Percentiles rank a stretch among this genome's conserved stretches.
Conservation (phyloP, 2,888 invertebrate genomes). For the Campoplex nolae region DNA sequence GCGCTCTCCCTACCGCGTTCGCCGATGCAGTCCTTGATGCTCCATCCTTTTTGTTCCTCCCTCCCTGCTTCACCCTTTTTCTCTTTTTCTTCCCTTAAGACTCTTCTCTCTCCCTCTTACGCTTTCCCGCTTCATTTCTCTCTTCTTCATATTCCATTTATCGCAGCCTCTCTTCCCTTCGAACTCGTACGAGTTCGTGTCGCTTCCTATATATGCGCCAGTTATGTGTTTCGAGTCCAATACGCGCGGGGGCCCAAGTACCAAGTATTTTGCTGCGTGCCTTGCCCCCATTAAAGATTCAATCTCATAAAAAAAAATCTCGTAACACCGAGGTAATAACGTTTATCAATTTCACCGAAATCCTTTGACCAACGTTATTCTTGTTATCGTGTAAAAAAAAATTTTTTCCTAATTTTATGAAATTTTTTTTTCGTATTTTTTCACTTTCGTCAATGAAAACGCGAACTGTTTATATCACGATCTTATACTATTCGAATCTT, state of each 20-base stretch:
- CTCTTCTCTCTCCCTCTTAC: constrained; percentile 39
- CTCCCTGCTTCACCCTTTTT: constrained; percentile 37
- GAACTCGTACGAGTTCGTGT: constrained; percentile 17
- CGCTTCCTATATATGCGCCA: constrained; percentile 1
- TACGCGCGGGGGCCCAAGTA: constrained; percentile 54
- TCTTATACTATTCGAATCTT: neutral
- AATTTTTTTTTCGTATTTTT: neutral
- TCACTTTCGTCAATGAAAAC: neutral
- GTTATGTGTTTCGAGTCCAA: constrained; percentile 39
- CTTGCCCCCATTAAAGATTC: constrained; percentile 43
- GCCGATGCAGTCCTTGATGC: constrained; percentile 73
- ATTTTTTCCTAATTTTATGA: neutral
- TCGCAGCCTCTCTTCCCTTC: constrained; percentile 4
- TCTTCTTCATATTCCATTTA: constrained; percentile 34
- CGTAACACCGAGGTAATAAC: neutral
- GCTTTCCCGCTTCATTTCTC: constrained; percentile 14
- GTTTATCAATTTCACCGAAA: neutral
- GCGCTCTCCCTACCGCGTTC: constrained; percentile 61
- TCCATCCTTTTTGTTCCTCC: constrained; percentile 68
- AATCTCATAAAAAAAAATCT: neutral
- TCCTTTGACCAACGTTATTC: neutral
- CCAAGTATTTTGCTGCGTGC: constrained; percentile 58
- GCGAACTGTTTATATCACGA: too few relatives aligned
- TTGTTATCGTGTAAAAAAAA: neutral
- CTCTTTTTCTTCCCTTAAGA: constrained; percentile 43